A percentile compares a stretch with the other conserved stretches of the same genome.
These are phyloP conservation scores for Alcis repandata DNA, from an alignment of 2,888 invertebrate species.

Conservation along the genomic window DNA sequence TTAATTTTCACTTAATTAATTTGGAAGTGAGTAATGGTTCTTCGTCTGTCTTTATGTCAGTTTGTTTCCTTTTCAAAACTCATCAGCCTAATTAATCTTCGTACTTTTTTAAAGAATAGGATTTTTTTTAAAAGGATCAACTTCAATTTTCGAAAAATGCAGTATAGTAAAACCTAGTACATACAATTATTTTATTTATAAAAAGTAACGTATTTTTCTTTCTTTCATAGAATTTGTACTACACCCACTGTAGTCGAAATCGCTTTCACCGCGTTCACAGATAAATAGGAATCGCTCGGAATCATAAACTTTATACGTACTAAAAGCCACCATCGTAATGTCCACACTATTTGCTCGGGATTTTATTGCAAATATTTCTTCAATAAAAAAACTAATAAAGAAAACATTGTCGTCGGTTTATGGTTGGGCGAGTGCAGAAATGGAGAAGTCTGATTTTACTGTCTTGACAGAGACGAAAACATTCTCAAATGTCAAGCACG, in stretches of 20 bases:
- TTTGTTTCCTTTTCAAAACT: too few species aligned
- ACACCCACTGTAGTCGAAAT: slow-evolving; percentile 11
- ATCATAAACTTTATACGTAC: slow-evolving; percentile 58
- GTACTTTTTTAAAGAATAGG: too few species aligned
- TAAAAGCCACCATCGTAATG: slow-evolving; percentile 51
- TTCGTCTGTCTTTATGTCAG: too few species aligned
- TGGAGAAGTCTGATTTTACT: slow-evolving; percentile 28
- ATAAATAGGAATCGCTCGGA: slow-evolving; percentile 44
- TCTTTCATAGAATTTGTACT: not conserved
- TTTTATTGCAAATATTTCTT: slow-evolving; percentile 48
- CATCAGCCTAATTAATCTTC: too few species aligned
- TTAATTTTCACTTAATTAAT: too few species aligned
- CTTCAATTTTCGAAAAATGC: too few species aligned
- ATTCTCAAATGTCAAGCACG: slow-evolving; percentile 1
- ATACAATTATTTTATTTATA: too few species aligned
- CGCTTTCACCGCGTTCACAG: slow-evolving; percentile 40
- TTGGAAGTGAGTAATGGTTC: not conserved
- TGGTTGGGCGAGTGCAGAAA: slow-evolving; percentile 17
- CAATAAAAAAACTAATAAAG: slow-evolving; percentile 41
- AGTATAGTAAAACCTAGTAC: too few species aligned
- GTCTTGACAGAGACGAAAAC: not conserved
- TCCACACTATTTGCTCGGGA: slow-evolving; percentile 44
- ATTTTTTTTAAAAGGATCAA: too few species aligned
- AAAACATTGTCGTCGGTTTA: slow-evolving; percentile 40
- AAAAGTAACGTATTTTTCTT: too few species aligned